These are phyloP conservation scores for Mythimna impura DNA, from an alignment of 2,888 invertebrate species.

Conservation along the genomic window DNA sequence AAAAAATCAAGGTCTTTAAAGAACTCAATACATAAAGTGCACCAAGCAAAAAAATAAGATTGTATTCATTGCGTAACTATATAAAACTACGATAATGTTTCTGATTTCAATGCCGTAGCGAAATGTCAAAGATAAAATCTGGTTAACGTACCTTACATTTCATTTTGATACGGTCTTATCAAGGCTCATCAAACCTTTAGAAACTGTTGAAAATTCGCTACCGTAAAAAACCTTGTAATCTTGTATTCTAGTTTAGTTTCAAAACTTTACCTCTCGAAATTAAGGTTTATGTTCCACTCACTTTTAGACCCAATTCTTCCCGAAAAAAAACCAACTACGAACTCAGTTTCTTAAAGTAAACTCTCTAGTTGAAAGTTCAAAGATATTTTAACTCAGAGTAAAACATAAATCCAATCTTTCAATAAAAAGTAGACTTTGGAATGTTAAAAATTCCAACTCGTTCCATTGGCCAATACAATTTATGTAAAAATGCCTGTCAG, in stretches of 20 bases:
- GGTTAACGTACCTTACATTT: background rate
- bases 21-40: background rate
- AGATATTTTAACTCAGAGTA: background rate
- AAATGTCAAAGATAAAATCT: conserved; percentile 6
- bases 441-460: background rate
- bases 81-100: background rate
- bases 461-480: background rate
- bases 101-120: background rate
- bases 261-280: conserved; percentile 25
- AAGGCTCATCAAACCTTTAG: background rate
- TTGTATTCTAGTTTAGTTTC: background rate
- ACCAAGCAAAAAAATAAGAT: conserved; percentile 3
- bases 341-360: no score
- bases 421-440: conserved; percentile 10
- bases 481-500: conserved; percentile 3
- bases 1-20: conserved; percentile 25
- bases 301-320: background rate
- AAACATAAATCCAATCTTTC: background rate
- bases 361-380: background rate
- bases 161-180: conserved; percentile 1
- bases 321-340: no score
- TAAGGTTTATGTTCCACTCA: conserved; percentile 3
- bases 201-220: background rate
- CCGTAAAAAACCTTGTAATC: conserved; percentile 14
- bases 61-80: background rate